Base-by-base conservation (phyloP, 2,797 vertebrate species). In the Manis pentadactyla region DNA sequence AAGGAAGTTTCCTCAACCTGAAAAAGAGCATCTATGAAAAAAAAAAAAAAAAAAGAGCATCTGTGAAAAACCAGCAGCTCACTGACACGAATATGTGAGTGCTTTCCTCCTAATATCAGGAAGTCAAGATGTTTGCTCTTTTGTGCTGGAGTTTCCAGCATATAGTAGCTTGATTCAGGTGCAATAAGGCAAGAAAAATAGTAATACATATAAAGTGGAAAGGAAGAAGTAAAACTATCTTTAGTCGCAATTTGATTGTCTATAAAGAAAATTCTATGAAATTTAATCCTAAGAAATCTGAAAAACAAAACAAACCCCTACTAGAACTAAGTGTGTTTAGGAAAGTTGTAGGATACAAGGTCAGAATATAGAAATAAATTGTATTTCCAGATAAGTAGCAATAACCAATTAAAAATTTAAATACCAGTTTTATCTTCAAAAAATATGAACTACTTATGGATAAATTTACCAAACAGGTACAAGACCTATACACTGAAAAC, bases 161-260 rank as follows among this genome's bases (percentile, higher is more conserved):
- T 46, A 46, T 10, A 46, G 46, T 46, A 46, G 46, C 46, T 46
- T 46, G 46, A 46, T 46, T 46, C 46, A 14, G 88, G 31, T 64
- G 31, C 73, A 95, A 53, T 23, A 64, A 66, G 34, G 66, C 81
- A 87, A 96, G 74, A 94, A 77, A 90, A 86, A 79, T 14, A 59
- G n/a, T 46, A 66, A 66, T 31, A 37, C 2, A 49, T 57, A 55
- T 4, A 39, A 4, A n/a, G 14, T 39, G 19, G 57, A 87, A 92
- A 94, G 51, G 29, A 63, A 77, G 37, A 82, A 57, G 71, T 37
- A 59, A 81, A 81, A 66, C 34, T 53, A 21, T 78, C 37, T 87
- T 59, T 51, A 77, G 49, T 69, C 37, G 63, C 17, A 68, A 78
- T 87, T 19, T 92, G 4, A 90, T 64, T 61, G 10, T 77, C 73